Base-by-base conservation (phyloP, 2,113 vertebrate species). In the Anguilla rostrata region DNA sequence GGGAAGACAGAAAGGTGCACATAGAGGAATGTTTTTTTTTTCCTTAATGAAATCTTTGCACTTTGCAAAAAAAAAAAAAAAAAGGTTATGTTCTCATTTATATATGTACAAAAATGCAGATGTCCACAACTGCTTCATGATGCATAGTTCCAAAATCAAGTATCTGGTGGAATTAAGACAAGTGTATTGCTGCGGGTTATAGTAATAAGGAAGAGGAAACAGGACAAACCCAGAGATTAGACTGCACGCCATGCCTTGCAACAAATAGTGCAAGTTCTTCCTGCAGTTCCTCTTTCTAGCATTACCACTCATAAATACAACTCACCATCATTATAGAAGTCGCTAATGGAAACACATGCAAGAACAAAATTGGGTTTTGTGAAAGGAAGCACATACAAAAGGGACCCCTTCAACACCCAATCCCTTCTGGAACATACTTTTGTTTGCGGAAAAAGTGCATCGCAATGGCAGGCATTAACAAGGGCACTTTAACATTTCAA, bases 101-200 rank as follows among this genome's bases (percentile, higher is more conserved):
- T 81, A 63, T 41, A 34, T n/a, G n/a, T 29, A 46, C 22, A 90
- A 85, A 90, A 88, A 88, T 90, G 91, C 87, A 93, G 90, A 88
- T 92, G 92, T 94, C 92, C 91, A 92, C 46, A 90, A 88, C 89
- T 75, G 39, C 12, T 90, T 95, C 92, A 95, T 91, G 87, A 94
- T 95, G 94, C 94, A 94, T 93, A 95, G 95, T 92, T 93, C 90
- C 88, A 84, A 87, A 87, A 86, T 88, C 84, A 89, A 93, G 91
- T 89, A 91, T 88, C 88, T 87, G 87, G 34, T 40, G 75, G 39
- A 41, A 80, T 80, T 80, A 43, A 93, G 94, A 95, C 93, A 94
- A 93, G 92, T 89, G 92, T 93, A 87, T n/a, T 81, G 84, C 84
- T 60, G 18, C 43, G 53, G 26, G 71, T 29, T 29, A 11, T 26